A percentile compares a stretch with the other conserved stretches of the same genome.
Conservation (phyloP, 2,113 vertebrate genomes). For the Clupea harengus region DNA sequence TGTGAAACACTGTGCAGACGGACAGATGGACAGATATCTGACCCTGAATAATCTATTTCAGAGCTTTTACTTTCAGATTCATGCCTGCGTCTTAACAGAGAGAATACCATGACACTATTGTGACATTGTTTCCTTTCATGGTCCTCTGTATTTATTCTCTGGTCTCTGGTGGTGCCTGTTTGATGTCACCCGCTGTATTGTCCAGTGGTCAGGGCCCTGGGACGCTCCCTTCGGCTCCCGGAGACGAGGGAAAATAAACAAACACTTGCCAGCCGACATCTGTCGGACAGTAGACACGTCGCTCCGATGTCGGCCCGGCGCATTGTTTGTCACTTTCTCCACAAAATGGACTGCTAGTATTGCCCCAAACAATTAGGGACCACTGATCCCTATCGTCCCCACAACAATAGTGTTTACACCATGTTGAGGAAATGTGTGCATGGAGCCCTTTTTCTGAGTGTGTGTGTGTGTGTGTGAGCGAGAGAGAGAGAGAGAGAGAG, state of each 20-base stretch:
- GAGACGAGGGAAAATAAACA: slow-evolving; percentile 55
- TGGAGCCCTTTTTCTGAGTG: slow-evolving; percentile 54
- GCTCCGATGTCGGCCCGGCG: slow-evolving; percentile 45
- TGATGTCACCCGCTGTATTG: slow-evolving; percentile 1
- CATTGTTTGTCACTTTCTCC: slow-evolving; percentile 77
- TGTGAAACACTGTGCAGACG: neutral
- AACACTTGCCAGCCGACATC: slow-evolving; percentile 36
- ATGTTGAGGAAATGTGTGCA: slow-evolving; percentile 66
- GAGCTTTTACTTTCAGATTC: neutral
- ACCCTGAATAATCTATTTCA: neutral
- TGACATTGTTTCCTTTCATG: neutral
- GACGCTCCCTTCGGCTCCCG: slow-evolving; percentile 23
- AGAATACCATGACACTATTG: neutral
- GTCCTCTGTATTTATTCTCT: neutral
- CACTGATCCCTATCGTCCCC: slow-evolving; percentile 68
- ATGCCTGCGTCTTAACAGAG: neutral
- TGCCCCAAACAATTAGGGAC: slow-evolving; percentile 71
- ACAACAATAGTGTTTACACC: slow-evolving; percentile 76
- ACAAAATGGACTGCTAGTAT: slow-evolving; percentile 64
- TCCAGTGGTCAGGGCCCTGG: neutral
- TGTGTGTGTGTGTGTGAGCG: neutral
- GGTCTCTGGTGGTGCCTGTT: neutral
- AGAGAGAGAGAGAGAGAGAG: too few relatives aligned
- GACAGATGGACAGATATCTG: neutral
- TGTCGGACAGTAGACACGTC: slow-evolving; percentile 36